Evolutionary conservation across 2,113 vertebrate species (phyloP), one percentile per base, ranked within the genome.

Genomic region (Solenodon paradoxus): DNA sequence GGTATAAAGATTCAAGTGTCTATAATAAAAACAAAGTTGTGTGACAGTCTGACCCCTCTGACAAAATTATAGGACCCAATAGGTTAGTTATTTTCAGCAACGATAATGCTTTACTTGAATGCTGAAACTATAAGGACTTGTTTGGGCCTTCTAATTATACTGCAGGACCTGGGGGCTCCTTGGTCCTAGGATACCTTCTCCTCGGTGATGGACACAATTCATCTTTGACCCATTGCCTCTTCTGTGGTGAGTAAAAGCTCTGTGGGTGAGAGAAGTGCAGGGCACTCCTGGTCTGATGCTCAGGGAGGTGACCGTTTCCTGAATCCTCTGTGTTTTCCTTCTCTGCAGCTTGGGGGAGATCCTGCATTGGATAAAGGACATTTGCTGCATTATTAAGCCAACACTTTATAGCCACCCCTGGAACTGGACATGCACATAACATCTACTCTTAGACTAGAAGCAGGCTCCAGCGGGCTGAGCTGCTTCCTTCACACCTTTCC

Each of bases 341-440:
- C 12, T 35, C 15, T 32, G 32, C 0, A 38, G 19, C 13, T 11
- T 68, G 53, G 38, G 61, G 51, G 79, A 87, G n/a, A 22, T 6
- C 35, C n/a, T n/a, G n/a, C n/a, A n/a, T n/a, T n/a, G n/a, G n/a
- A n/a, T n/a, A 35, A 6, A n/a, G 7, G 10, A 38, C 8, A 1
- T 8, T 6, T 5, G 24, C 12, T 42, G 2, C 20, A n/a, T 49
- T 9, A 10, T 40, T 35, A 35, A 32, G 5, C 13, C 32, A 69
- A 3, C 2, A 1, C 12, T 5, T 8, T 2, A 38, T 1, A 1
- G 5, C 10, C 16, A 15, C 7, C 11, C 10, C 10, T 26, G 38
- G 59, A 61, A 45, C 28, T 12, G 19, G n/a, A 30, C 16, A 8
- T 8, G 12, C 13, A 15, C 13, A 6, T 19, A 13, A 5, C 24